Evolutionary conservation across 2,113 vertebrate species (phyloP).

Genomic region (Myiopsitta monachus): DNA sequence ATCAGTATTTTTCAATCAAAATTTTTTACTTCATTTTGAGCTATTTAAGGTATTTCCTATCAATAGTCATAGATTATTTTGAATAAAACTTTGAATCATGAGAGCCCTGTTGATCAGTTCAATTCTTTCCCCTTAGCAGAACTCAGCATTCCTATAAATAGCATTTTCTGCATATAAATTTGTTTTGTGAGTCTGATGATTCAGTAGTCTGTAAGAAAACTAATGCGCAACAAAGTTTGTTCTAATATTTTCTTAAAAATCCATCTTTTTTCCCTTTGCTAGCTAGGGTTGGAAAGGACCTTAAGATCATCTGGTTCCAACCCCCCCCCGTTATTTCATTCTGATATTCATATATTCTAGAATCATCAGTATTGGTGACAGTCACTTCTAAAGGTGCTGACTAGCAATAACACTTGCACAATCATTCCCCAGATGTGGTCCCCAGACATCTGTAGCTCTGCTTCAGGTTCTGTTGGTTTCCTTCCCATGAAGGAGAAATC

Average conservation of each 20-base stretch:
- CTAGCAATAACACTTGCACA: neutral
- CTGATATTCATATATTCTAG: neutral
- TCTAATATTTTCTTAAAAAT: neutral
- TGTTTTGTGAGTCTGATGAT: conserved; percentile 1
- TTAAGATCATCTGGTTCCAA: neutral
- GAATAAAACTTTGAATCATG: neutral
- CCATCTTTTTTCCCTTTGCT: neutral
- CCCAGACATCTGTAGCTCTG: neutral
- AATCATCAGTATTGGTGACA: neutral
- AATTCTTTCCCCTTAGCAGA: neutral
- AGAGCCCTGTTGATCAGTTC: neutral
- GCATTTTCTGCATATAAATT: neutral
- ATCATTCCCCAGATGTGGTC: neutral
- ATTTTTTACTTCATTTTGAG: neutral
- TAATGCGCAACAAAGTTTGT: neutral
- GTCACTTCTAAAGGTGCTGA: neutral
- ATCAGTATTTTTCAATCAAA: neutral
- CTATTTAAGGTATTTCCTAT: neutral
- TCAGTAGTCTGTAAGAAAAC: neutral
- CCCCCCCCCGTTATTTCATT: neutral
- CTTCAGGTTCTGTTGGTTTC: neutral
- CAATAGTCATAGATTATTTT: neutral
- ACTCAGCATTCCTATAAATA: conserved; percentile 27
- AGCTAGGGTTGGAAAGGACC: neutral
- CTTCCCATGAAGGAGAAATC: neutral